These are phyloP conservation scores for Andrena hattorfiana DNA, from an alignment of 2,888 invertebrate species.

Conservation along the genomic window DNA sequence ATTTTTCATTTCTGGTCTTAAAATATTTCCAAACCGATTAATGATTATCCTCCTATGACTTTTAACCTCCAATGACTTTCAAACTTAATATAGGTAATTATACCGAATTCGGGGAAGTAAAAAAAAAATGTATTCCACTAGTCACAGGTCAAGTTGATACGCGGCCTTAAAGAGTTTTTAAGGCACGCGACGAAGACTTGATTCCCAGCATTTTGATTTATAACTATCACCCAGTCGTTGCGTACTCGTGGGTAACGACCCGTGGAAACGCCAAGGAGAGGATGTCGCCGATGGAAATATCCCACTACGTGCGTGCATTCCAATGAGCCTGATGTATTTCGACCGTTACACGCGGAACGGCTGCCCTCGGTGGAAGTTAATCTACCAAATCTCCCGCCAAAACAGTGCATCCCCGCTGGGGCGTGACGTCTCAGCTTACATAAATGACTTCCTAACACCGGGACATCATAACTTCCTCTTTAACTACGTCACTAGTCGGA, in stretches of 20 bases:
- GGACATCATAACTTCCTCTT: neutral
- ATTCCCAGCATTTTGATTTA: conserved; percentile 55
- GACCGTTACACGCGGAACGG: conserved; percentile 67
- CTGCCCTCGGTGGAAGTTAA: conserved; percentile 51
- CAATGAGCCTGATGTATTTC: conserved; percentile 71
- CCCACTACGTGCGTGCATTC: conserved; percentile 58
- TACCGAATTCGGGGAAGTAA: too few relatives aligned
- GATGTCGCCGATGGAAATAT: conserved; percentile 44
- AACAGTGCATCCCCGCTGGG: conserved; percentile 52
- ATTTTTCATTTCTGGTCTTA: too few relatives aligned
- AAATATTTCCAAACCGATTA: too few relatives aligned
- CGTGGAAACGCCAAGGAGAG: conserved; percentile 54
- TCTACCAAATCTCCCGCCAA: conserved; percentile 76
- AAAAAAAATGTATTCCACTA: neutral
- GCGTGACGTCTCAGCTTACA: conserved; percentile 34
- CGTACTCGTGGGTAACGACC: conserved; percentile 66
- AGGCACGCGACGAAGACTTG: conserved; percentile 45
- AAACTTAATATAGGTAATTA: too few relatives aligned
- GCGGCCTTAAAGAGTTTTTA: neutral
- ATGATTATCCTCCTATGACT: too few relatives aligned
- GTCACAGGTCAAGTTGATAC: neutral
- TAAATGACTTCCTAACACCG: neutral
- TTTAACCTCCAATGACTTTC: too few relatives aligned
- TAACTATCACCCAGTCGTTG: conserved; percentile 51
- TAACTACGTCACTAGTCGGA: neutral